Evolutionary conservation across 2,113 vertebrate genomes (phyloP).

Genomic region (Gadus chalcogrammus): DNA sequence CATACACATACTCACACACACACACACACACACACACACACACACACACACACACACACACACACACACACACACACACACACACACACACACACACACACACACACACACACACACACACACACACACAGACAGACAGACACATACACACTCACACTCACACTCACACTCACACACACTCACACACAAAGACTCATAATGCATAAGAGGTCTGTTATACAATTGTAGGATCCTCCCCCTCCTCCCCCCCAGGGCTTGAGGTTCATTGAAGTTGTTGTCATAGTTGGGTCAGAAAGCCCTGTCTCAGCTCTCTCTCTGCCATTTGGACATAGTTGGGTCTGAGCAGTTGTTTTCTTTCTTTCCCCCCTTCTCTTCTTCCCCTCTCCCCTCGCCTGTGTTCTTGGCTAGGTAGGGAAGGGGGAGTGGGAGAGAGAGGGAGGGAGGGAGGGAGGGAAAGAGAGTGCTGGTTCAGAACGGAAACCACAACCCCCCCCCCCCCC

Average conservation of each 20-base stretch:
- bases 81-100: too few relatives aligned
- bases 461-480: conserved; percentile 80
- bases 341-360: conserved; percentile 58
- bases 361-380: conserved; percentile 35
- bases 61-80: too few relatives aligned
- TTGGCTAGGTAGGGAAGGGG: conserved; percentile 7
- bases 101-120: too few relatives aligned
- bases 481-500: conserved; percentile 73
- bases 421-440: too few relatives aligned
- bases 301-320: conserved; percentile 44
- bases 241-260: conserved; percentile 43
- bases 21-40: conserved; percentile 20
- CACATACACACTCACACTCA: too few relatives aligned
- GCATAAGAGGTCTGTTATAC: too few relatives aligned
- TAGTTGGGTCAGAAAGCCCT: conserved; percentile 63
- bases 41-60: conserved; percentile 7
- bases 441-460: not conserved
- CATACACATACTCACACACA: conserved; percentile 22
- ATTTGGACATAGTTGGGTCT: conserved; percentile 66
- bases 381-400: conserved; percentile 65
- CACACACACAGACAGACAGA: too few relatives aligned
- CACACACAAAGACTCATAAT: too few relatives aligned
- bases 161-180: too few relatives aligned
- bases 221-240: conserved; percentile 5
- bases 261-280: conserved; percentile 63